Evolutionary conservation across 2,888 invertebrate genomes (phyloP), one percentile per base, ranked within the genome.

Genomic region (Eulithis prunata): DNA sequence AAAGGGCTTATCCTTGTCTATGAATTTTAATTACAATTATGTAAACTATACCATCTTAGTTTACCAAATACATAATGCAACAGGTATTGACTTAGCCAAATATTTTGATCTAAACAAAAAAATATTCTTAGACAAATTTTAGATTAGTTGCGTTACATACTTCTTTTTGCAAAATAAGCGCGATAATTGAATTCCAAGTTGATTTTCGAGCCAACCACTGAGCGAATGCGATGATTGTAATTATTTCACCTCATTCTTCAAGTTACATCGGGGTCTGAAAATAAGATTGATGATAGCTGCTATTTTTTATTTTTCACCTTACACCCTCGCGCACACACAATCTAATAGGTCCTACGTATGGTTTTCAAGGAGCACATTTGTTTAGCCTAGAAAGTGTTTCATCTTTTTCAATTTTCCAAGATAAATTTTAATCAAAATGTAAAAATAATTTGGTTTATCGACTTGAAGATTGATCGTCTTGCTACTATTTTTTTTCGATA

Each of bases 191-290:
- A 21, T 21, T 21, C 21, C 1, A 21, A 21, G 21, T 21, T 2
- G 21, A 21, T 21, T 21, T 21, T 21, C 21, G 4, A 5, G 12
- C 51, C 13, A 51, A 21, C 11, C 28, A 28, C 21, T 28, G 10
- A 32, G 32, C 21, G 2, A 21, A 21, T 21, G 21, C n/a, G 52
- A 52, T 8, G n/a, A 52, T 52, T 28, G 12, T 8, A 4, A 28
- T 51, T 52, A 6, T 36, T 57, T 47, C 11, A 47, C 47, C 36
- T 57, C 47, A 57, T 36, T 51, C 57, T 32, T 56, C 32, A 56
- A 46, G 45, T 45, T 43, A 41, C 54, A 54, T 28, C 14, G 6
- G 11, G 57, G 14, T 43, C 28, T 47, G 14, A 21, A 41, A 55
- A 21, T 11, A 11, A 45, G 41, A 56, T 45, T 56, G 45, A 45